phyloP scores from a whole-genome alignment of 2,797 vertebrate genomes.

The Eulemur rubriventer region DNA sequence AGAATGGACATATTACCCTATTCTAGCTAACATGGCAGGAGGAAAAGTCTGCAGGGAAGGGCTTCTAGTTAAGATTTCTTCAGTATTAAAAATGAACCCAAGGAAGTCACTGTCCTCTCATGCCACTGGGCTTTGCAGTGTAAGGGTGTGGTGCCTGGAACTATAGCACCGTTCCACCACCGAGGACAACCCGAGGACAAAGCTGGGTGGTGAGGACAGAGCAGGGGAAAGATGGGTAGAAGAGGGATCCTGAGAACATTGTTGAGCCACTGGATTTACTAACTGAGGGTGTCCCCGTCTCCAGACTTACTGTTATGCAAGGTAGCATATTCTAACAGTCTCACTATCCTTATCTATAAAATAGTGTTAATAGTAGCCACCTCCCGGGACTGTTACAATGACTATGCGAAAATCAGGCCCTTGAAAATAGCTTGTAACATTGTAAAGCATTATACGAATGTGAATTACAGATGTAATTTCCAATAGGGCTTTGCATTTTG shows the following conservation, averaged over 20 bases:
- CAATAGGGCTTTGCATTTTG: neutral
- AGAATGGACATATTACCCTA: neutral
- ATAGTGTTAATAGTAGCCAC: neutral
- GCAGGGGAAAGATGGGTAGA: neutral
- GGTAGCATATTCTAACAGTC: neutral
- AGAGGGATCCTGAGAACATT: accelerated
- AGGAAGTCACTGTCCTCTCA: neutral
- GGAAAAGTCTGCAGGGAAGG: neutral
- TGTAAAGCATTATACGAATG: neutral
- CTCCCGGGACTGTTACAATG: neutral
- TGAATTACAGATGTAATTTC: neutral
- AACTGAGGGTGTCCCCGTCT: neutral
- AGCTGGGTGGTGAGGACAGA: too few species aligned
- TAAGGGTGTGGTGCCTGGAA: neutral
- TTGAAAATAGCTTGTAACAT: neutral
- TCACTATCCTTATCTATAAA: neutral
- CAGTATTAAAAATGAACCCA: neutral
- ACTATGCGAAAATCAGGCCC: neutral
- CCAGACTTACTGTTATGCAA: neutral
- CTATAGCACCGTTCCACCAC: neutral
- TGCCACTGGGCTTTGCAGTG: neutral
- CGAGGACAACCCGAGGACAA: neutral
- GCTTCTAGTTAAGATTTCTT: neutral
- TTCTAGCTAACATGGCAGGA: neutral
- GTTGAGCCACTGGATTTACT: neutral